phyloP scores from a whole-genome alignment of 2,797 vertebrate species.

The Myripristis jacobus region DNA sequence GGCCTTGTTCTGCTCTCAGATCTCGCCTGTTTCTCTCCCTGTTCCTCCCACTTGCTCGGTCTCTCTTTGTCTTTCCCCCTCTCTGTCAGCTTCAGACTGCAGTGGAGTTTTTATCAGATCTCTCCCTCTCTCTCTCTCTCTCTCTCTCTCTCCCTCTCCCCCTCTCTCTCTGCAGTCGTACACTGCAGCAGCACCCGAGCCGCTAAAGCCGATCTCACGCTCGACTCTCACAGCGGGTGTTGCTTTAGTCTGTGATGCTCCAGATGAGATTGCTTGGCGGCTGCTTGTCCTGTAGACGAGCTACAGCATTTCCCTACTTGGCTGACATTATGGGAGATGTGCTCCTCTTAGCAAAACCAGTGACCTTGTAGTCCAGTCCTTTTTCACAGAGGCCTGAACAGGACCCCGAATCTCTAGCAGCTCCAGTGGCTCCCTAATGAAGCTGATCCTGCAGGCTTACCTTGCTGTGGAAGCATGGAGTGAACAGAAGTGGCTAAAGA shows the following conservation, averaged over 20 bases:
- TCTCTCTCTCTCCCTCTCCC: background rate
- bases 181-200: slow-evolving; percentile 8
- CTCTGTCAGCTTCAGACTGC: slow-evolving; percentile 15
- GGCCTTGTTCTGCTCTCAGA: slow-evolving; percentile 15
- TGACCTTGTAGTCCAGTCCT: no score
- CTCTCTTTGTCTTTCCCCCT: no score
- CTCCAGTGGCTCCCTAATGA: no score
- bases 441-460: no score
- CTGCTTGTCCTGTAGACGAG: background rate
- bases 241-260: background rate
- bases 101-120: slow-evolving; percentile 25
- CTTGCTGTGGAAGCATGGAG: no score
- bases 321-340: background rate
- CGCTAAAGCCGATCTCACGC: background rate
- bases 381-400: no score
- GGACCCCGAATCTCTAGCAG: no score
- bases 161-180: slow-evolving; percentile 1
- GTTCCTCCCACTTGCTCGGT: background rate
- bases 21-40: slow-evolving; percentile 1
- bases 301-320: background rate
- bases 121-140: slow-evolving; percentile 4
- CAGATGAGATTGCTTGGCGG: background rate
- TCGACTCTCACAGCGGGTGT: no score
- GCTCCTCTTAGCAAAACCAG: background rate
- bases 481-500: no score